phyloP scores from a whole-genome alignment of 64 coral and sea anemone genomes.

The Actinia tenebrosa region DNA sequence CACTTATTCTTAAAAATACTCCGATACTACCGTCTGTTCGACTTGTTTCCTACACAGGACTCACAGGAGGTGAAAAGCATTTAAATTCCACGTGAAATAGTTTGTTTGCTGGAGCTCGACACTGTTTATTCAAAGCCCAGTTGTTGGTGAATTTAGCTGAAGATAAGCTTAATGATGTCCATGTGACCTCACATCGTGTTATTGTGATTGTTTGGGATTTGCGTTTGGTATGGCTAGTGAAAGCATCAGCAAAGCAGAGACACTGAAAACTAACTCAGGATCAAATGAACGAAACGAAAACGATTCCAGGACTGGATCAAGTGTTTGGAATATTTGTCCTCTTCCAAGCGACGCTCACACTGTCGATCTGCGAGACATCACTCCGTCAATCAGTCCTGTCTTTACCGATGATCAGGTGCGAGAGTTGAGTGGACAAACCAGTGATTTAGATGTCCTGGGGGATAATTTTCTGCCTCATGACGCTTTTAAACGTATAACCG shows the following conservation, averaged over 20 bases:
- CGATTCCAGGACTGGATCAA: conserved; percentile 4
- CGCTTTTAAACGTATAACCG: conserved; percentile 78
- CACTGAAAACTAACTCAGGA: background rate
- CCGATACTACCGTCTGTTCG: background rate
- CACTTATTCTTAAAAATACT: background rate
- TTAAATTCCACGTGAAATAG: background rate
- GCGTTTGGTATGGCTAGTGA: conserved; percentile 11
- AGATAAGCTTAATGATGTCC: background rate
- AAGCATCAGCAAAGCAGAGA: background rate
- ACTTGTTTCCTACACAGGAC: background rate
- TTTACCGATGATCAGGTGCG: conserved; percentile 96
- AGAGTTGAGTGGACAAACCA: conserved; percentile 61
- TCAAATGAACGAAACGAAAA: background rate
- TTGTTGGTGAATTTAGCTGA: background rate
- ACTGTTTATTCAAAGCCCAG: background rate
- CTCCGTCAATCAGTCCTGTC: conserved; percentile 88
- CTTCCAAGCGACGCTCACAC: conserved; percentile 42
- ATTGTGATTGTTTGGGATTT: background rate
- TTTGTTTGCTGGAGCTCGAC: background rate
- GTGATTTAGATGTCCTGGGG: conserved; percentile 70
- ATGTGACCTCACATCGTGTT: background rate
- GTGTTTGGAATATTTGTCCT: conserved; percentile 52
- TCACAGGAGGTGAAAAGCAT: background rate
- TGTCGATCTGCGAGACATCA: conserved; percentile 81
- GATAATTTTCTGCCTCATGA: conserved; percentile 67